phyloP scores from a whole-genome alignment of 2,113 vertebrate genomes.

The Coptodon rendalli region DNA sequence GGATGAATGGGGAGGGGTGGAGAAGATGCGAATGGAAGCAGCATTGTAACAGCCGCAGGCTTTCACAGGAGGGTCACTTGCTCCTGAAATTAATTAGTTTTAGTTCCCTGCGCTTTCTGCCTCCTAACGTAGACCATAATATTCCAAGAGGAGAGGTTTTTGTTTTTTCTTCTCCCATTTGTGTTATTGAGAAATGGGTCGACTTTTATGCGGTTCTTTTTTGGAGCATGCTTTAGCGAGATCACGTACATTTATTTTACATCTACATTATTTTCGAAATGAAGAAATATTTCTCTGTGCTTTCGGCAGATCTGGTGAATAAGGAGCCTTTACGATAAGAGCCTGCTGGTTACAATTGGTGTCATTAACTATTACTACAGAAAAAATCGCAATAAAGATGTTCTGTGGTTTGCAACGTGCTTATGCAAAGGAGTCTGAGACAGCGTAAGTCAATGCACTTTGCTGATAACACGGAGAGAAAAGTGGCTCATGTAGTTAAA shows the following conservation, averaged over 20 bases:
- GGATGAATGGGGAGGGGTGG: slow-evolving; percentile 1
- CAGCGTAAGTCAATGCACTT: background rate
- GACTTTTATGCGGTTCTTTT: background rate
- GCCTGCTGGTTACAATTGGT: background rate
- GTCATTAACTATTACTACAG: background rate
- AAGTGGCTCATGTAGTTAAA: background rate
- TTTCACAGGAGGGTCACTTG: slow-evolving; percentile 17
- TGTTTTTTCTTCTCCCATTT: background rate
- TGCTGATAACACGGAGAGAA: background rate
- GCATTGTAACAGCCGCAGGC: slow-evolving; percentile 7
- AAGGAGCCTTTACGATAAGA: background rate
- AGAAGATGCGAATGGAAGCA: background rate
- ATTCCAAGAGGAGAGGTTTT: background rate
- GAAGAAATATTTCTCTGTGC: background rate
- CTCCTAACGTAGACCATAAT: background rate
- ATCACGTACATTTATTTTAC: background rate
- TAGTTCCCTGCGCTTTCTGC: background rate
- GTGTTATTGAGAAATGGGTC: background rate
- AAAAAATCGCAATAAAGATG: background rate
- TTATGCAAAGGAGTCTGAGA: background rate
- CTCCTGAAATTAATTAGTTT: slow-evolving; percentile 12
- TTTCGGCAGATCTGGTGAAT: background rate
- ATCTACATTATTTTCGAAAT: background rate
- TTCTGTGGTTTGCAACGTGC: background rate
- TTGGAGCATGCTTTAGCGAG: background rate